Percentiles rank a stretch among this genome's conserved stretches.
Conservation (phyloP, 2,888 invertebrate genomes). For the Onchidella celtica region DNA sequence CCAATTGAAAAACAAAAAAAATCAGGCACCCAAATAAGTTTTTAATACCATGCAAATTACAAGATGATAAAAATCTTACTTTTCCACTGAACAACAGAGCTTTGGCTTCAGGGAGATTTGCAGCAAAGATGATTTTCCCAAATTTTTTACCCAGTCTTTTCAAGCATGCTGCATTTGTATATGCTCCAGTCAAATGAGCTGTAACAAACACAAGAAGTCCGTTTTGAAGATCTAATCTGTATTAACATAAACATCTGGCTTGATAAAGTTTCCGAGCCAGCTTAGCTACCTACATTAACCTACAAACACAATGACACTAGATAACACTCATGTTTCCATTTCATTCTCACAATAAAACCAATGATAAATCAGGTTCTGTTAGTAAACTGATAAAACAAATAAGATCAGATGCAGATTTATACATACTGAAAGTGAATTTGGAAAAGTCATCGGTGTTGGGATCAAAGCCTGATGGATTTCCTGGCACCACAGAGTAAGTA, state of each 20-base stretch:
- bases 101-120: constrained; percentile 52
- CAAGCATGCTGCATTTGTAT: constrained; percentile 56
- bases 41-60: background rate
- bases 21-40: background rate
- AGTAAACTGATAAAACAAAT: too few species aligned
- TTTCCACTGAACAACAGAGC: constrained; percentile 49
- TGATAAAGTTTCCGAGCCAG: too few species aligned
- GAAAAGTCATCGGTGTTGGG: constrained; percentile 24
- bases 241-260: too few species aligned
- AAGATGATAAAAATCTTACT: constrained; percentile 31
- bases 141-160: constrained; percentile 49
- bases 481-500: constrained; percentile 51
- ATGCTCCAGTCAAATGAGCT: constrained; percentile 57
- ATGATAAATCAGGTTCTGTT: too few species aligned
- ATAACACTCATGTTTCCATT: too few species aligned
- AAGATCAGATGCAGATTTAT: background rate
- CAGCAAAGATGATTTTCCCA: constrained; percentile 51
- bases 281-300: too few species aligned
- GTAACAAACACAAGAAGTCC: too few species aligned
- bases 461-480: constrained; percentile 52
- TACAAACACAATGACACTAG: too few species aligned
- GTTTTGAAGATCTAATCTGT: too few species aligned
- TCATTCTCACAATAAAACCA: too few species aligned
- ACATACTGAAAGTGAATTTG: constrained; percentile 32
- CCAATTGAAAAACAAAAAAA: too few species aligned